Conservation (phyloP, 2,797 vertebrate species). For the Lycodopsis pacificus region DNA sequence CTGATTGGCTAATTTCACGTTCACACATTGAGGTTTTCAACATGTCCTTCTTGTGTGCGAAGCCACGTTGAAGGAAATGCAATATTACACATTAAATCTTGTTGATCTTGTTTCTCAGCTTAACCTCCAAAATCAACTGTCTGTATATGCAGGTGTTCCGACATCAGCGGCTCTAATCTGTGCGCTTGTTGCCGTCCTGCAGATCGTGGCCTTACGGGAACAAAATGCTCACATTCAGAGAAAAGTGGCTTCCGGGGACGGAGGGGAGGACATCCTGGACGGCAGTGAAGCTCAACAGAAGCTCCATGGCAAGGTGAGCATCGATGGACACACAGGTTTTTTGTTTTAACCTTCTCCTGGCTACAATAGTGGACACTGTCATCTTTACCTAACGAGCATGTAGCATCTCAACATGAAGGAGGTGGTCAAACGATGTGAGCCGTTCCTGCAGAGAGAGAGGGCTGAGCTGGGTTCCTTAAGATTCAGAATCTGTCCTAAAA, state of each 20-base stretch:
- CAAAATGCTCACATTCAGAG: conserved; percentile 99
- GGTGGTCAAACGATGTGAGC: background rate
- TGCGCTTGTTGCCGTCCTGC: conserved; percentile 62
- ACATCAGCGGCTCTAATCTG: background rate
- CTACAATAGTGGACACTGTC: background rate
- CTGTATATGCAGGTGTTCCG: background rate
- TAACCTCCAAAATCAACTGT: background rate
- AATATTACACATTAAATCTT: background rate
- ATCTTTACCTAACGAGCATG: background rate
- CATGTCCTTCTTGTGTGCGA: background rate
- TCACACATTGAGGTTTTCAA: conserved; percentile 13
- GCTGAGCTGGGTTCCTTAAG: background rate
- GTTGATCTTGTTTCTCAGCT: background rate
- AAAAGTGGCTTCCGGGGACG: conserved; percentile 95
- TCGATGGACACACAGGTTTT: background rate
- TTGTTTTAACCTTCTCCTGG: background rate
- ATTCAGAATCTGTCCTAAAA: background rate
- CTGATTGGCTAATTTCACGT: background rate
- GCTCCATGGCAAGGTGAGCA: conserved; percentile 92
- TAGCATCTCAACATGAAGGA: background rate
- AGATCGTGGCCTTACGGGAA: conserved; percentile 97
- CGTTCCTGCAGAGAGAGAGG: background rate
- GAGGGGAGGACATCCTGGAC: conserved; percentile 91
- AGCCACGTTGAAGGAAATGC: background rate
- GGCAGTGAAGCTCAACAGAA: conserved; percentile 91